Conservation (phyloP, 2,113 vertebrate genomes). For the Entosphenus tridentatus region DNA sequence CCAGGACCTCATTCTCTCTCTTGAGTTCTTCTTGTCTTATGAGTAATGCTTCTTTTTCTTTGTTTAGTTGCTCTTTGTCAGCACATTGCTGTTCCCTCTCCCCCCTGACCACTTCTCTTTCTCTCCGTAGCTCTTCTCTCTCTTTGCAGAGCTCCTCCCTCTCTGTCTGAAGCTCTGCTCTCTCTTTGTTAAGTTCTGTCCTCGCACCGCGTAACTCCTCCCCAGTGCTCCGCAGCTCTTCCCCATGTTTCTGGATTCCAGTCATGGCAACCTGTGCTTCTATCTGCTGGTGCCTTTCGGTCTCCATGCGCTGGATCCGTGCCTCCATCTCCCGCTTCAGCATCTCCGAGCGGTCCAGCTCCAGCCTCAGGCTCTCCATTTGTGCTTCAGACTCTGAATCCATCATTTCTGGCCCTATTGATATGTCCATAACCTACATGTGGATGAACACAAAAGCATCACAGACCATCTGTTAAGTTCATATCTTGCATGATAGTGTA, state of each 20-base stretch:
- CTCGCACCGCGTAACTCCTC: slow-evolving; percentile 20
- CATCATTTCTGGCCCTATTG: slow-evolving; percentile 32
- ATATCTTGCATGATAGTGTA: background rate
- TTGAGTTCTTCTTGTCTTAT: too few species aligned
- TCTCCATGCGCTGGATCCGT: slow-evolving; percentile 37
- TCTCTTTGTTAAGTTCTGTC: slow-evolving; percentile 19
- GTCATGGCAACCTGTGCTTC: slow-evolving; percentile 14
- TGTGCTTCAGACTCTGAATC: slow-evolving; percentile 34
- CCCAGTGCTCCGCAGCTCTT: slow-evolving; percentile 16
- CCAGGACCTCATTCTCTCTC: too few species aligned
- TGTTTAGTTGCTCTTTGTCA: too few species aligned
- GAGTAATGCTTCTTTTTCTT: too few species aligned
- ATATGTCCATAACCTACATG: slow-evolving; percentile 37
- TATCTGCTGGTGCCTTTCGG: slow-evolving; percentile 42
- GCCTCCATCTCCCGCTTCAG: slow-evolving; percentile 36
- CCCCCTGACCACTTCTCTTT: slow-evolving; percentile 16
- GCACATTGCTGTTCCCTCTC: too few species aligned
- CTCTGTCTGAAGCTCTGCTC: slow-evolving; percentile 38
- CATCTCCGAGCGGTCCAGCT: slow-evolving; percentile 59
- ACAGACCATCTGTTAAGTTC: background rate
- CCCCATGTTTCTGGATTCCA: slow-evolving; percentile 20
- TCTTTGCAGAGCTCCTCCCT: slow-evolving; percentile 25
- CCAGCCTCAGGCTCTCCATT: slow-evolving; percentile 48
- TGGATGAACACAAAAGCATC: background rate
- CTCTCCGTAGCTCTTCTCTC: slow-evolving; percentile 25